Conservation (phyloP, 2,797 vertebrate genomes). For the Danio tinwini region DNA sequence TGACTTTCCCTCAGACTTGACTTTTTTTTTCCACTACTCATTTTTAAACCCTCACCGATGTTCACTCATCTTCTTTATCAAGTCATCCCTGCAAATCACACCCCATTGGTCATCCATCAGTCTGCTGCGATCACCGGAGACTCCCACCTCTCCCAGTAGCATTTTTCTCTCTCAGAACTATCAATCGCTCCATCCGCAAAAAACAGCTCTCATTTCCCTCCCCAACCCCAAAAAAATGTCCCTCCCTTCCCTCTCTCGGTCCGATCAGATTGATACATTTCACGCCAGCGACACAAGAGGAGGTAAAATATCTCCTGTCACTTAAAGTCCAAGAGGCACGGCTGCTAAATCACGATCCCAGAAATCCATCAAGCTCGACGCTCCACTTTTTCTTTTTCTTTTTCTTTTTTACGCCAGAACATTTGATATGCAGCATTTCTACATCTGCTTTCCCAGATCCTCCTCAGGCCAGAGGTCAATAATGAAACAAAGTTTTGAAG, state of each 20-base stretch:
- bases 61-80: conserved; percentile 59
- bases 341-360: conserved; percentile 34
- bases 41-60: conserved; percentile 44
- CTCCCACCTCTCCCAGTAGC: conserved; percentile 51
- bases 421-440: conserved; percentile 4
- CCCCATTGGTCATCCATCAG: conserved; percentile 50
- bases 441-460: conserved; percentile 32
- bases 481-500: conserved; percentile 46
- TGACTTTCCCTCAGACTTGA: conserved; percentile 34
- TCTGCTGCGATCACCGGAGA: conserved; percentile 61
- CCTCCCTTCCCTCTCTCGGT: conserved; percentile 46
- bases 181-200: conserved; percentile 57
- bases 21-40: not conserved
- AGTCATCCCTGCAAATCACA: conserved; percentile 57
- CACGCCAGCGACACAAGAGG: conserved; percentile 44
- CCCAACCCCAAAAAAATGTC: not conserved
- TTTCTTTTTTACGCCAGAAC: not conserved
- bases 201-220: conserved; percentile 53
- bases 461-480: conserved; percentile 45
- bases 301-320: conserved; percentile 53
- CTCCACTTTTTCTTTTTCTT: not conserved
- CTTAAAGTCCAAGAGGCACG: conserved; percentile 41
- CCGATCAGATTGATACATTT: conserved; percentile 54
- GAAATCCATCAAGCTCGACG: conserved; percentile 29
- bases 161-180: conserved; percentile 62